Base-by-base conservation (phyloP, 2,797 vertebrate genomes). In the Percopsis omiscomaycus region DNA sequence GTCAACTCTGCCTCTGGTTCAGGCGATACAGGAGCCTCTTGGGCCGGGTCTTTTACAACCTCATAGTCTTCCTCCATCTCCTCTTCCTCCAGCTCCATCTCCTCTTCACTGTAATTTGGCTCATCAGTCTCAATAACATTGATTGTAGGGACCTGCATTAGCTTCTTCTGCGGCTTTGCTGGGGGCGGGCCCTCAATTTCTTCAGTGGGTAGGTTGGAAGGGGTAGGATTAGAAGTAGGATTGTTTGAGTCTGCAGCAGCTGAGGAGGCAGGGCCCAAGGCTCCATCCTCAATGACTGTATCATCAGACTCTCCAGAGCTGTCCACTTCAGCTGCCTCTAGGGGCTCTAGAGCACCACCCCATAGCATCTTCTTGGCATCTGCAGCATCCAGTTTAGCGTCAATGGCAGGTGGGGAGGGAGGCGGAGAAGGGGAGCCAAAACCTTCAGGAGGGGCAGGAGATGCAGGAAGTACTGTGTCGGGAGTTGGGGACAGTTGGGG, bases 301-400 rank as follows among this genome's bases (percentile, higher is more conserved):
- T 96, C 95, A 16, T 96, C 95, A 0, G 95, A 98, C 16, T 96
- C 95, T 12, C 93, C 95, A 27, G 95, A 98, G 74, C 95, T 96
- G 65, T 95, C 95, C 1, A 79, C 89, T 64, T 96, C 95, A 4
- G 82, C 72, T 42, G 69, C 71, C 77, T 92, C 91, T 42, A 79
- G 74, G 8, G 82, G 64, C n/a, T 84, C 74, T 12, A 84, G 59
- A 58, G 84, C 89, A 68, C 66, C 66, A 54, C 82, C 83, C 59
- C 66, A 75, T 45, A 30, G 66, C 12, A 12, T 64, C 30, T 72
- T 78, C 66, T 79, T 73, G 8, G 64, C 49, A 46, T 71, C 77
- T 15, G 4, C 59, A 63, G 56, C 53, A 28, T 80, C 82, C 44
- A 66, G 65, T 44, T 78, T 64, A 47, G 46, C 8, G 61, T 74